phyloP scores from a whole-genome alignment of 2,113 vertebrate genomes.

The Alaudala cheleensis region DNA sequence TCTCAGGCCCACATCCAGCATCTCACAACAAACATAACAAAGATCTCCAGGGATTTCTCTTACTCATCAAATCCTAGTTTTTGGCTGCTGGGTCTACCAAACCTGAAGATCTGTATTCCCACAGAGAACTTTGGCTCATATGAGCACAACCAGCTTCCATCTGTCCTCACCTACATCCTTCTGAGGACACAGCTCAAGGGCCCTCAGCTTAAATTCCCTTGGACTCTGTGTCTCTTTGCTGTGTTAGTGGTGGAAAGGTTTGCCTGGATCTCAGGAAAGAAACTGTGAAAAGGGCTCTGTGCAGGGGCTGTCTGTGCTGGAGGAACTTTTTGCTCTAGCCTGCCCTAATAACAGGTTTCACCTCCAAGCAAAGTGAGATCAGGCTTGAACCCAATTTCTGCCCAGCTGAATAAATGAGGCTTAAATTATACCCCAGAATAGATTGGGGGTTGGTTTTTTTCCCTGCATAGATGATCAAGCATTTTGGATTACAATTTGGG shows the following conservation, averaged over 20 bases:
- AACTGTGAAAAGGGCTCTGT: neutral
- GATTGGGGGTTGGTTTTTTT: neutral
- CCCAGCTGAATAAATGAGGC: neutral
- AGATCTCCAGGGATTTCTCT: neutral
- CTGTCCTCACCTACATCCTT: neutral
- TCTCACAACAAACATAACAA: neutral
- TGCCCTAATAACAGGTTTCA: neutral
- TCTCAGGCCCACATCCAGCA: neutral
- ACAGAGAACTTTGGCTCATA: neutral
- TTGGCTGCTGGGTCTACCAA: neutral
- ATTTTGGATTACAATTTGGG: neutral
- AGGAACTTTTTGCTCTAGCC: neutral
- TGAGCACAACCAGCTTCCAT: neutral
- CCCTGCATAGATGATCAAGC: neutral
- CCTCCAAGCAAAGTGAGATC: neutral
- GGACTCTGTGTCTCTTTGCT: neutral
- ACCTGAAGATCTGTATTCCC: neutral
- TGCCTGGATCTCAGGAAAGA: neutral
- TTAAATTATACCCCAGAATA: neutral
- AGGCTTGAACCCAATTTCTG: neutral
- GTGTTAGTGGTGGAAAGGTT: neutral
- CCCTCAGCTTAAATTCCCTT: neutral
- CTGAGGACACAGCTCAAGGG: neutral
- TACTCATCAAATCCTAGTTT: neutral
- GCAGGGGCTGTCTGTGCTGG: neutral